Base-by-base conservation (phyloP, 2,888 invertebrate species). In the Eupithecia subumbrata region DNA sequence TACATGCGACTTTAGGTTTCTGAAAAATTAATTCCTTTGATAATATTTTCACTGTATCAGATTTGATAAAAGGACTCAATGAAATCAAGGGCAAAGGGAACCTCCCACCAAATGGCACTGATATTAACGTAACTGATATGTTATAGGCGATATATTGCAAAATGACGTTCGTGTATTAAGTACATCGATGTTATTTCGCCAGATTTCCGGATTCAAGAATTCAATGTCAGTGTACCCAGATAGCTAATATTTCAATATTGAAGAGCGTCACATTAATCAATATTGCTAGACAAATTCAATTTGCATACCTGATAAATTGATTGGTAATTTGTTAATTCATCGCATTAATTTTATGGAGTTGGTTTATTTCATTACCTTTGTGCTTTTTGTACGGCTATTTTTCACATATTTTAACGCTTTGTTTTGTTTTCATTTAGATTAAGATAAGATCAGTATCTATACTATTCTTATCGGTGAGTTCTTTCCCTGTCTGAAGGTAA, bases 41-140 rank as follows among this genome's bases (percentile, higher is more conserved):
- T 34, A 37, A 9, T 18, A 18, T 16, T 43, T 40, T 66, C 30
- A 60, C 34, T 67, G 2, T n/a, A 14, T n/a, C 4, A 72, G 22
- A 52, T 48, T 34, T 34, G 12, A 22, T 16, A 22, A 40, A 12
- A 69, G 16, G 12, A 43, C 45, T n/a, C 52, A 77, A 56, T 76
- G 25, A n/a, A 71, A 76, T 76, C 76, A 80, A 80, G 80, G 79
- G 45, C 72, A 73, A 56, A 69, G 67, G 66, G 69, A 77, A 76
- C 78, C 79, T 73, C 80, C 80, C 80, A 80, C 81, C 75, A 79
- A 75, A 81, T 80, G 78, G 67, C 68, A 72, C 71, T 69, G 69
- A 66, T 78, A 7, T 78, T 71, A 14, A 63, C 70, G 81, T 73
- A 80, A 78, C 37, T 18, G 76, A 81, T 78, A 80, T 60, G 25